Evolutionary conservation across 1,140 invertebrate genomes (phyloP), one percentile per base, ranked within the genome.

Genomic region (Pogonomyrmex barbatus): DNA sequence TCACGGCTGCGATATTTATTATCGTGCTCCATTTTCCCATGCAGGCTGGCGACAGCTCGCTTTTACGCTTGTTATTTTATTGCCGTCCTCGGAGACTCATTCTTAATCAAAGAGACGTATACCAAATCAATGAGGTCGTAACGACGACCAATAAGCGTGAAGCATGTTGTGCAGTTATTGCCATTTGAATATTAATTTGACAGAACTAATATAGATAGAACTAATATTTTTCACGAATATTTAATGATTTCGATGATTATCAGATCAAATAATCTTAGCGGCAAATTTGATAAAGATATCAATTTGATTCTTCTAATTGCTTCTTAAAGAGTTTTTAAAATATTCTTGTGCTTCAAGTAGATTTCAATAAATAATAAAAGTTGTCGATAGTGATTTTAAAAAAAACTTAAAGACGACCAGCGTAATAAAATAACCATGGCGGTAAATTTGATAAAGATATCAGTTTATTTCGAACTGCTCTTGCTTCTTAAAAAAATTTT

Each of bases 1-100:
- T 83, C 79, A 75, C 68, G 42, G n/a, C 42, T 60, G 54, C 50
- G 68, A 83, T 83, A 83, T 83, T 83, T 83, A 82, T 73, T 82
- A 75, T 83, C 79, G n/a, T 39, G 68, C 68, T 60, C 54, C 68
- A 75, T 83, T 73, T 60, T 75, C 45, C 68, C 79, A 60, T 58
- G 30, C 79, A 73, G 30, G 52, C 42, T 33, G 67, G 33, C 67
- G 67, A 82, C 79, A 73, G 79, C 6, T 47, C 68, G 79, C 47
- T 81, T 81, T 70, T 70, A 70, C 50, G 36, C 42, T 62, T 73
- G 42, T 83, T 60, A 83, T 83, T 83, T 83, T 73, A 83, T 73
- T 73, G 79, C 30, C 42, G 9, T 82, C 30, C 67, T 58, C 39
- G 52, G 30, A 39, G 68, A 83, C 12, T 75, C 54, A 1, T 60